These are phyloP conservation scores for Trogon surrucura DNA, from an alignment of 2,113 vertebrate genomes.

Conservation along the genomic window DNA sequence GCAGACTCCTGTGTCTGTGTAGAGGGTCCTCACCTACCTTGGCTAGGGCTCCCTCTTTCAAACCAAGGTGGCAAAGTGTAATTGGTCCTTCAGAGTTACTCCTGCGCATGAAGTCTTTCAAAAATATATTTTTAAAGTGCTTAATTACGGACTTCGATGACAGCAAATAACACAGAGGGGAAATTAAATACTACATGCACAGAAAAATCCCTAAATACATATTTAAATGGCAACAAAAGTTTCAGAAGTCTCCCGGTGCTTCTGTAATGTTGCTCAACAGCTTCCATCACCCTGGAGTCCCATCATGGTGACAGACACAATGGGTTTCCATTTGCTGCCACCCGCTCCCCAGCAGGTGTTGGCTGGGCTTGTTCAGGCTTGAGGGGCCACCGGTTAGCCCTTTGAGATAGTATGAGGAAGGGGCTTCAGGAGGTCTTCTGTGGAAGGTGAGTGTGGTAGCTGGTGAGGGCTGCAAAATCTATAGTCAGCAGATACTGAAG, in stretches of 20 bases:
- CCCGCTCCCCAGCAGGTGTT: neutral
- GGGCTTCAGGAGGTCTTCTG: neutral
- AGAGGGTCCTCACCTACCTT: neutral
- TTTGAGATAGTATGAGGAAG: neutral
- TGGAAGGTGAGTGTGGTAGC: neutral
- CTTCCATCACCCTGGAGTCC: neutral
- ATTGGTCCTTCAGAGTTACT: slow-evolving; percentile 26
- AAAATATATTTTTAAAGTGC: slow-evolving; percentile 25
- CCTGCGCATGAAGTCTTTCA: neutral
- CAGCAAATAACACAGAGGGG: slow-evolving; percentile 61
- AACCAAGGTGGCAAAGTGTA: slow-evolving; percentile 1
- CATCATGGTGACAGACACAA: neutral
- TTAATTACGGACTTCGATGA: slow-evolving; percentile 55
- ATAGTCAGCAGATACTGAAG: neutral
- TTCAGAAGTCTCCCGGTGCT: slow-evolving; percentile 29
- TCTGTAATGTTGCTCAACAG: slow-evolving; percentile 8
- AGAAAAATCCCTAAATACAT: slow-evolving; percentile 46
- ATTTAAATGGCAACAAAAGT: slow-evolving; percentile 45
- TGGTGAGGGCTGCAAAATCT: neutral
- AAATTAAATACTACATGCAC: slow-evolving; percentile 35
- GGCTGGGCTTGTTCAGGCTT: neutral
- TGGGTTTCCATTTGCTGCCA: neutral
- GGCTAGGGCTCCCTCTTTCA: neutral
- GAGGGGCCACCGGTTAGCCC: neutral
- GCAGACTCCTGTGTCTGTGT: neutral